These are phyloP conservation scores for Drosophila watanabei DNA, from an alignment of 1,140 invertebrate genomes.

Conservation along the genomic window DNA sequence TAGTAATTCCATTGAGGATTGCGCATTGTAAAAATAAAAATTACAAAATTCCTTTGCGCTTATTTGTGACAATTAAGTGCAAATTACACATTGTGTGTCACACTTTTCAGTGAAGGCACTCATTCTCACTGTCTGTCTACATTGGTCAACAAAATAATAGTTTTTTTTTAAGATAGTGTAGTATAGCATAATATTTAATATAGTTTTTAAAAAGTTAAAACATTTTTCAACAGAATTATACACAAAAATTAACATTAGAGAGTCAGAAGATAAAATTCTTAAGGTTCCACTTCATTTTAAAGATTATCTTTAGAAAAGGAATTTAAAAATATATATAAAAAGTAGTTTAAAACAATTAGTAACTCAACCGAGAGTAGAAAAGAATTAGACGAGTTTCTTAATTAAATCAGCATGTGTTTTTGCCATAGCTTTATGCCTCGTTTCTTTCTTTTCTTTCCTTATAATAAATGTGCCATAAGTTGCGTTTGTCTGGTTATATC, in stretches of 20 bases:
- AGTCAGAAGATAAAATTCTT: too few species aligned
- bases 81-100: conserved; percentile 63
- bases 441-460: background rate
- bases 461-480: background rate
- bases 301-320: too few species aligned
- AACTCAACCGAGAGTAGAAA: too few species aligned
- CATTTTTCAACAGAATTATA: too few species aligned
- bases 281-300: too few species aligned
- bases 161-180: background rate
- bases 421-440: background rate
- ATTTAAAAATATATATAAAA: too few species aligned
- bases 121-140: background rate
- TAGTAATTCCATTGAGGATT: conserved; percentile 20
- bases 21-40: conserved; percentile 34
- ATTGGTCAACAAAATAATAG: conserved; percentile 5
- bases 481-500: background rate
- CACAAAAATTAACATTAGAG: too few species aligned
- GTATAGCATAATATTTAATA: background rate
- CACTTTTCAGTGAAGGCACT: conserved; percentile 24
- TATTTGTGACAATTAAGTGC: conserved; percentile 74
- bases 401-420: background rate
- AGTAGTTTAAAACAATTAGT: too few species aligned
- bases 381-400: background rate
- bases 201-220: background rate
- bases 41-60: conserved; percentile 64